phyloP scores from a whole-genome alignment of 2,888 invertebrate species.

The Gandaritis pyraliata region DNA sequence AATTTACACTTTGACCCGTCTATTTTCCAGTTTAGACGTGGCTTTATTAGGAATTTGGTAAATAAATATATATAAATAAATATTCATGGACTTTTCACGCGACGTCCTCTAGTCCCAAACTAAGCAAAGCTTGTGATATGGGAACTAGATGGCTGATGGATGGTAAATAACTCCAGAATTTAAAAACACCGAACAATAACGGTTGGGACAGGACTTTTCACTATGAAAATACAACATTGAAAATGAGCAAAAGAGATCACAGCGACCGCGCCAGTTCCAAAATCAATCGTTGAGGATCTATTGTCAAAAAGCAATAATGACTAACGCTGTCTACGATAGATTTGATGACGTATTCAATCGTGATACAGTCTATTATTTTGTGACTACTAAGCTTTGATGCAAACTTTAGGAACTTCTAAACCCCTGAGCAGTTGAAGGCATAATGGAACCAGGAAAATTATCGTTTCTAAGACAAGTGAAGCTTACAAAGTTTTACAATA shows the following conservation, averaged over 20 bases:
- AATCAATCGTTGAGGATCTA: neutral
- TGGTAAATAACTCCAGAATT: no score
- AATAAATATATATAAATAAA: no score
- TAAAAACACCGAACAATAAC: neutral
- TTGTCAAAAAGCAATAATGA: neutral
- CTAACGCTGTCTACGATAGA: neutral
- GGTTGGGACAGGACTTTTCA: neutral
- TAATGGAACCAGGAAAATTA: no score
- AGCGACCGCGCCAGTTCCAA: neutral
- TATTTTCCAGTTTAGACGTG: neutral
- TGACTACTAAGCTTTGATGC: neutral
- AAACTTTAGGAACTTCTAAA: neutral
- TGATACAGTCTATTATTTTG: neutral
- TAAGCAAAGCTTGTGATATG: no score
- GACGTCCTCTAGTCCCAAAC: no score
- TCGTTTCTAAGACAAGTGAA: slow-evolving; percentile 7
- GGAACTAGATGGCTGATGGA: no score
- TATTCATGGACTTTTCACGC: no score
- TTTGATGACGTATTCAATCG: no score
- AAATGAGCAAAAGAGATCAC: neutral
- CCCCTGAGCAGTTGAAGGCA: neutral
- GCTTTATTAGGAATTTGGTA: neutral
- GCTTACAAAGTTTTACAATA: slow-evolving; percentile 12
- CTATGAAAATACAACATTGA: neutral
- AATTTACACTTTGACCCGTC: neutral